These are phyloP conservation scores for Arnoldichthys spilopterus DNA, from an alignment of 2,797 vertebrate genomes.

Conservation along the genomic window DNA sequence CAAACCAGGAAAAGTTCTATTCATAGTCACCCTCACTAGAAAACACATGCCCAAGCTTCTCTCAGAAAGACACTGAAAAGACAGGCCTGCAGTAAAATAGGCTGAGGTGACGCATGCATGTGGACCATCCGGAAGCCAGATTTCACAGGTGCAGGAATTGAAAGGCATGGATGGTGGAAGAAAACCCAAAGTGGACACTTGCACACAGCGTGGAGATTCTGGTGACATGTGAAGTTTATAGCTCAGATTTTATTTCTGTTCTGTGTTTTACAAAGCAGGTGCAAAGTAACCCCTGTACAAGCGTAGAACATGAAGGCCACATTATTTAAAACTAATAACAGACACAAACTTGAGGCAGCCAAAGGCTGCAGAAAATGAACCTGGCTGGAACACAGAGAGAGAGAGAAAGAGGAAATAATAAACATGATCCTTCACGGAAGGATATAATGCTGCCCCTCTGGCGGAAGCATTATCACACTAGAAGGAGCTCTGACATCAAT, in stretches of 20 bases:
- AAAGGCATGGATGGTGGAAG: background rate
- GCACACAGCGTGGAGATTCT: background rate
- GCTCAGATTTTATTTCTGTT: conserved; percentile 76
- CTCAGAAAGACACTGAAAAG: conserved; percentile 9
- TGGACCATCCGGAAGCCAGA: background rate
- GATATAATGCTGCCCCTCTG: conserved; percentile 65
- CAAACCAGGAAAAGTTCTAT: background rate
- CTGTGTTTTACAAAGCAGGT: conserved; percentile 73
- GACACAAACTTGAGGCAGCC: conserved; percentile 50
- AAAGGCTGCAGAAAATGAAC: conserved; percentile 41
- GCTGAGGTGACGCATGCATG: background rate
- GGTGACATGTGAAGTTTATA: conserved; percentile 38
- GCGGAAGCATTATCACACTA: conserved; percentile 65
- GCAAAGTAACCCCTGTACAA: conserved; percentile 67
- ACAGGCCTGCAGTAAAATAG: conserved; percentile 22
- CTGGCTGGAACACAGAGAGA: background rate
- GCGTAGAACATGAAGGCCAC: conserved; percentile 71
- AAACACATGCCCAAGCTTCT: background rate
- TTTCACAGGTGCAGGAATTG: conserved; percentile 34
- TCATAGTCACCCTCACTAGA: background rate
- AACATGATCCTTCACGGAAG: conserved; percentile 82
- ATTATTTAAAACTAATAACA: conserved; percentile 56
- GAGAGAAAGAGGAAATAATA: conserved; percentile 59
- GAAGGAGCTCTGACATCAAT: conserved; percentile 62
- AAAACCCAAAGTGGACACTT: conserved; percentile 9